Evolutionary conservation across 2,888 invertebrate genomes (phyloP).

Genomic region (Ceramica pisi): DNA sequence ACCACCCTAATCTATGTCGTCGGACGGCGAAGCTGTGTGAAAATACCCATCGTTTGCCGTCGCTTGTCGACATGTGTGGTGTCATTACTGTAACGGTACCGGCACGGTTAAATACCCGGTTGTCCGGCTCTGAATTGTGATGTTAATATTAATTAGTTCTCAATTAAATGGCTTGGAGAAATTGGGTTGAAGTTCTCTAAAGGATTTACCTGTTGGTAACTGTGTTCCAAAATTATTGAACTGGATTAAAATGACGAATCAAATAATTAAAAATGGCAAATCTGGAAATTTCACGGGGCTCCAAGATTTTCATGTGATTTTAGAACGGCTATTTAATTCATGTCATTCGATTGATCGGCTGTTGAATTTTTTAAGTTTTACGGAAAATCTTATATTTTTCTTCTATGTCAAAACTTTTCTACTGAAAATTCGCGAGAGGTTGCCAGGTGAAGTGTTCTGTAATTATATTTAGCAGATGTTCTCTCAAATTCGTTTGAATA

Average conservation of each 20-base stretch:
- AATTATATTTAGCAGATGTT: too few species aligned
- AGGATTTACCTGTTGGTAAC: conserved; percentile 17
- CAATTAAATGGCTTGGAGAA: conserved; percentile 45
- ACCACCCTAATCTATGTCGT: conserved; percentile 70
- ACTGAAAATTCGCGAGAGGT: too few species aligned
- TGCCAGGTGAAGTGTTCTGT: too few species aligned
- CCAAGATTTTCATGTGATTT: not conserved
- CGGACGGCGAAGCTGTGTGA: conserved; percentile 79
- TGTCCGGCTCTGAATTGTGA: conserved; percentile 70
- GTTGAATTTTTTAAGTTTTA: too few species aligned
- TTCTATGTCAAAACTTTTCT: too few species aligned
- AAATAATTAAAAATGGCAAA: not conserved
- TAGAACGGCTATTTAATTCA: not conserved
- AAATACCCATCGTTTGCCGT: conserved; percentile 78
- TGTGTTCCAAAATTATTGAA: not conserved
- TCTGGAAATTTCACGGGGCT: not conserved
- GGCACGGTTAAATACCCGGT: conserved; percentile 73
- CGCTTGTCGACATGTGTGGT: conserved; percentile 80
- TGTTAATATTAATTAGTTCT: conserved; percentile 69
- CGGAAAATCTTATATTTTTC: too few species aligned
- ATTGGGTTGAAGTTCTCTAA: conserved; percentile 14
- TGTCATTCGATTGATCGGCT: not conserved
- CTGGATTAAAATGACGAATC: not conserved
- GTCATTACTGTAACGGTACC: conserved; percentile 81
- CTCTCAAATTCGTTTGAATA: not conserved